Evolutionary conservation across 1,140 invertebrate genomes (phyloP).

Genomic region (Drosophila nebulosa): DNA sequence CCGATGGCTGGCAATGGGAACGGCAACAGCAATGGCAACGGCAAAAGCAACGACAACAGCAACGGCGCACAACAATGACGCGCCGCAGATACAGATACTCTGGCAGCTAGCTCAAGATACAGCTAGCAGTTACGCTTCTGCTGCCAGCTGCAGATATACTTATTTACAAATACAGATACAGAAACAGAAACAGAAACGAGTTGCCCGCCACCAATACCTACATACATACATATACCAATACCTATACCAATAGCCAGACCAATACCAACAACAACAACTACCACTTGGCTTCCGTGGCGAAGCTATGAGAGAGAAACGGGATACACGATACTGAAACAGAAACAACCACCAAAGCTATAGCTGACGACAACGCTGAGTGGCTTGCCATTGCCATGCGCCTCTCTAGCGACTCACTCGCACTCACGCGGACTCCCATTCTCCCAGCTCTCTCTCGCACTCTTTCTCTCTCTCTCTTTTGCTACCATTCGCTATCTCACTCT

Average conservation of each 20-base stretch:
- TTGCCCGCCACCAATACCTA: conserved; percentile 39
- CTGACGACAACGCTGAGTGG: conserved; percentile 34
- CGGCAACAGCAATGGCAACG: conserved; percentile 13
- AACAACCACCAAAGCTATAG: conserved; percentile 54
- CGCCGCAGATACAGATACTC: conserved; percentile 78
- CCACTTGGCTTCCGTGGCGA: conserved; percentile 11
- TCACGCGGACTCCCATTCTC: not conserved
- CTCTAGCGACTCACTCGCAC: not conserved
- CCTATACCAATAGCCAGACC: not conserved
- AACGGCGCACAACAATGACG: conserved; percentile 70
- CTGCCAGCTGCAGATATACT: conserved; percentile 42
- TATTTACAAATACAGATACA: conserved; percentile 20
- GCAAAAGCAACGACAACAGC: not conserved
- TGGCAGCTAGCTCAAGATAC: conserved; percentile 49
- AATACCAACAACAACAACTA: not conserved
- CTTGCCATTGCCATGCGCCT: conserved; percentile 11
- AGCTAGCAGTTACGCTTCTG: conserved; percentile 31
- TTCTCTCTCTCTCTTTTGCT: conserved; percentile 3
- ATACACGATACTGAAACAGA: conserved; percentile 36
- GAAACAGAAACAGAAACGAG: conserved; percentile 5
- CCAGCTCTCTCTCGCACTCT: conserved; percentile 30
- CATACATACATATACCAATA: conserved; percentile 16
- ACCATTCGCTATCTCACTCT: not conserved
- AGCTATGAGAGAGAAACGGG: conserved; percentile 26
- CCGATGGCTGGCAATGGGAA: conserved; percentile 39